Percentiles rank a stretch among this genome's conserved stretches.
Conservation (phyloP, 2,888 invertebrate genomes). For the Trachelus troglodyta region DNA sequence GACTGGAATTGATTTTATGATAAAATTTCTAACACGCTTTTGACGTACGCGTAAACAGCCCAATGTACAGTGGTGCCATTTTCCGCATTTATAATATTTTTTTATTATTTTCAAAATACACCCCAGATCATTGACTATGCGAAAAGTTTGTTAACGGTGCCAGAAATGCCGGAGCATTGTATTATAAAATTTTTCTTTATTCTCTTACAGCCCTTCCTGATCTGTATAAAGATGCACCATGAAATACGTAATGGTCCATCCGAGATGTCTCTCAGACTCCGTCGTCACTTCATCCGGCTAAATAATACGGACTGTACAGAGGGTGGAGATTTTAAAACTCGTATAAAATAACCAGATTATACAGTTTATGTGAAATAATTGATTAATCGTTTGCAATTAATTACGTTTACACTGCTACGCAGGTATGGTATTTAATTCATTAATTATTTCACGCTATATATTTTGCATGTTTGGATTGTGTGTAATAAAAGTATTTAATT, state of each 20-base stretch:
- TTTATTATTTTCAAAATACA: neutral
- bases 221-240: neutral
- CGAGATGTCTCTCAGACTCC: neutral
- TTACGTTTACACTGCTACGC: neutral
- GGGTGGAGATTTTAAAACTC: neutral
- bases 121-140: neutral
- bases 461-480: neutral
- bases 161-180: neutral
- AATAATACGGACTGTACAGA: neutral
- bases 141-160: neutral
- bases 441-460: neutral
- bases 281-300: neutral
- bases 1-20: neutral
- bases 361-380: neutral
- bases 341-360: neutral
- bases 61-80: neutral
- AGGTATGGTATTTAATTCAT: neutral
- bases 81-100: too few species aligned
- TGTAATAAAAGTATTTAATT: neutral
- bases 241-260: neutral
- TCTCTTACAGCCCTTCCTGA: neutral
- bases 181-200: neutral
- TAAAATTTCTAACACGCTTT: neutral
- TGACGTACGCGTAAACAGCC: neutral
- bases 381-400: neutral